Base-by-base conservation (phyloP, 92 coral and sea anemone species). In the Actinernus sp. region DNA sequence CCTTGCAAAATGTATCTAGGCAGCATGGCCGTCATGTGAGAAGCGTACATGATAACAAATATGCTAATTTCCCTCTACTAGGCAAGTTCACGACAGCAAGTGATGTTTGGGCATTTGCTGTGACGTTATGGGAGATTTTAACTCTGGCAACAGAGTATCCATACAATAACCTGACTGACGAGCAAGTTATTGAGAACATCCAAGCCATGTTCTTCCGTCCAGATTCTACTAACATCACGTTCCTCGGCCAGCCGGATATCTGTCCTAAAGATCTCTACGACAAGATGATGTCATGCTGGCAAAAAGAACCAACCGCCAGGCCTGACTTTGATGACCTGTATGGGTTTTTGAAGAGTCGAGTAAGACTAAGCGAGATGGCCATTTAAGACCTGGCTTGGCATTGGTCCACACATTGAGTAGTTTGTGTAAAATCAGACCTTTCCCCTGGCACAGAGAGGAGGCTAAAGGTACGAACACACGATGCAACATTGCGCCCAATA, bases 71-170 rank as follows among this genome's bases (percentile, higher is more conserved):
- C n/a, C n/a, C n/a, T n/a, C n/a, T 11, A 26, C 18, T 33, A 95
- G 99, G 99, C 50, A 91, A 91, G 57, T 95, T 95, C 45, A 95
- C 99, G 3, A 79, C 99, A 0, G 85, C 83, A 37, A 91, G 97
- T 67, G 99, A 95, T 38, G 92, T 95, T 29, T 95, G 99, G 99
- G 92, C 99, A 19, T 95, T 59, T 39, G 99, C 95, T 40, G 97
- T 95, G 17, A 95, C 99, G 0, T 20, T 95, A 9, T 95, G 99
- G 99, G 99, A 95, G 73, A 81, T 95, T 57, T 91, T 95, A 34
- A 87, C 97, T 2, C 78, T 95, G 27, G 99, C 99, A 5, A 45
- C 59, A 31, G 89, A 90, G 51, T 91, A 86, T 33, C 98, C 98
- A 0, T 93, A 91, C 58, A 60, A 78, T 1, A 79, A 79, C 24